Evolutionary conservation across 2,888 invertebrate species (phyloP).

Genomic region (Apotomis turbidana): DNA sequence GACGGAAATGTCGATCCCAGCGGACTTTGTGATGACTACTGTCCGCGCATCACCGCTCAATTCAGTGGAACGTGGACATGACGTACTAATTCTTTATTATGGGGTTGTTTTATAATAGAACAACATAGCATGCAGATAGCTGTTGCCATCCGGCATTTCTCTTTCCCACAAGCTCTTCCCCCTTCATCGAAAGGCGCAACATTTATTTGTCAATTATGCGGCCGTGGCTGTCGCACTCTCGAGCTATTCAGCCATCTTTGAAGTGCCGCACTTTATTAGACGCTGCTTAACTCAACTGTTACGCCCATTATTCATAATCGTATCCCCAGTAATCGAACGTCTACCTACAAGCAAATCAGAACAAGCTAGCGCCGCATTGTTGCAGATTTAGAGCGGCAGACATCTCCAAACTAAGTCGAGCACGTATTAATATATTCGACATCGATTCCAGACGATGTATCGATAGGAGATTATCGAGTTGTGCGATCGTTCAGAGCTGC

Average conservation of each 20-base stretch:
- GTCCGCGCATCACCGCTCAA: conserved; percentile 74
- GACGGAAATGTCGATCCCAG: conserved; percentile 78
- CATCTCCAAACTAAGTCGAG: conserved; percentile 79
- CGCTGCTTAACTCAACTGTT: no score
- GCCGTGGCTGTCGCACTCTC: no score
- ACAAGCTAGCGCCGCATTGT: conserved; percentile 75
- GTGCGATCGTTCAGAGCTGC: conserved; percentile 39
- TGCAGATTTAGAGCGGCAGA: conserved; percentile 77
- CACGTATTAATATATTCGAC: conserved; percentile 82
- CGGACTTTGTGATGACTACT: conserved; percentile 82
- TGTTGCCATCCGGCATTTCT: background rate
- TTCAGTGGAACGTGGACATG: conserved; percentile 55
- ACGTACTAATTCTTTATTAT: conserved; percentile 7
- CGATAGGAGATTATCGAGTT: conserved; percentile 69
- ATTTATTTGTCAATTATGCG: no score
- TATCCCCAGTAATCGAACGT: conserved; percentile 58
- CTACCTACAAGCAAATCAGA: conserved; percentile 75
- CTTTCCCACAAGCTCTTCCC: no score
- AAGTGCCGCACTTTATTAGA: no score
- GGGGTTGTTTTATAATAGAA: background rate
- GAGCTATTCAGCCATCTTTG: no score
- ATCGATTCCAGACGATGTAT: conserved; percentile 75
- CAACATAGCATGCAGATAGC: conserved; percentile 37
- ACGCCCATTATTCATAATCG: background rate
- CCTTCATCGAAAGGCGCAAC: no score